Conservation (phyloP, 2,113 vertebrate genomes). For the Platysternon megacephalum region DNA sequence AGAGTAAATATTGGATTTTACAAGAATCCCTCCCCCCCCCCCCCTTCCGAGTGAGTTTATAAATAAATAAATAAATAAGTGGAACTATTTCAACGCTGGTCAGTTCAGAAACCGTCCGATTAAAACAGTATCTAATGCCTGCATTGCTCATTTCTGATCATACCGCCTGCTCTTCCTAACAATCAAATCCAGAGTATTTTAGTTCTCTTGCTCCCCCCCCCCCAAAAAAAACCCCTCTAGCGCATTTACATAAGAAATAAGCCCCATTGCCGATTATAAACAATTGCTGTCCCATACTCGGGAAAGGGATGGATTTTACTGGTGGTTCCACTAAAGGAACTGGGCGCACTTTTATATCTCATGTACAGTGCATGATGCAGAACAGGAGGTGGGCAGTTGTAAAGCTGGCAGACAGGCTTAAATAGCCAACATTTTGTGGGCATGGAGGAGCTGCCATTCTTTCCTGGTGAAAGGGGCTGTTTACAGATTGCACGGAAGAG, state of each 20-base stretch:
- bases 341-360: background rate
- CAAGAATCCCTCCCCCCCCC: too few species aligned
- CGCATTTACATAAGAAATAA: background rate
- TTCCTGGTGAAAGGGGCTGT: background rate
- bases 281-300: background rate
- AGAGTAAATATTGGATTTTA: background rate
- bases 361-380: background rate
- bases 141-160: background rate
- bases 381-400: too few species aligned
- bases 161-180: background rate
- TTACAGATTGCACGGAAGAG: fast-evolving
- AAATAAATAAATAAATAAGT: background rate
- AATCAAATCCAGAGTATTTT: background rate
- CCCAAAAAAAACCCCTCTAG: too few species aligned
- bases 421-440: background rate
- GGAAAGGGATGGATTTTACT: background rate
- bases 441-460: background rate
- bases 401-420: background rate
- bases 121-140: background rate
- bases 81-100: background rate
- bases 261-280: background rate
- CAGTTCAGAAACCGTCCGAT: background rate
- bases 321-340: background rate
- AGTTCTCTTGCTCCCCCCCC: too few species aligned
- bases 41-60: too few species aligned